These are phyloP conservation scores for Nemoura dubitans DNA, from an alignment of 2,888 invertebrate genomes.

Conservation along the genomic window DNA sequence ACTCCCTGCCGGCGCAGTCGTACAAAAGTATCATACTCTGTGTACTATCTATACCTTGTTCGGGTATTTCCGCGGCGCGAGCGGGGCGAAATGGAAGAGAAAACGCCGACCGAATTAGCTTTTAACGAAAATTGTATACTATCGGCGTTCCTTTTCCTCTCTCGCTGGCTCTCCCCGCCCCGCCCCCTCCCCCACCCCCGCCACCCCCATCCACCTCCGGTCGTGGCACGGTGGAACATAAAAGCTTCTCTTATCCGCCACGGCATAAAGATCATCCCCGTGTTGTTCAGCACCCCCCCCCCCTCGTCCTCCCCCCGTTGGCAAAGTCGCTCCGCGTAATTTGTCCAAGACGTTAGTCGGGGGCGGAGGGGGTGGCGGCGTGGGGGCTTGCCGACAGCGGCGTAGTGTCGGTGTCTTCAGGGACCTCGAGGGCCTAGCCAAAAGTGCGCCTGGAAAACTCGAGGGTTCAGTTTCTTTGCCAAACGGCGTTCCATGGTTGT, in stretches of 20 bases:
- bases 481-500: too few relatives aligned
- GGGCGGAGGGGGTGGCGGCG: slow-evolving; percentile 1
- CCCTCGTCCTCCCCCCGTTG: slow-evolving; percentile 13
- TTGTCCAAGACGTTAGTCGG: slow-evolving; percentile 44
- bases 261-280: slow-evolving; percentile 30
- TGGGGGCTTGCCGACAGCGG: neutral
- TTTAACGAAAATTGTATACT: slow-evolving; percentile 12
- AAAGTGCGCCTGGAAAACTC: too few relatives aligned
- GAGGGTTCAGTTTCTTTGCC: too few relatives aligned
- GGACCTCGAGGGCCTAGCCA: neutral
- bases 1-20: neutral
- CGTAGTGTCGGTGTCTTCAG: neutral
- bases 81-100: neutral
- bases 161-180: neutral
- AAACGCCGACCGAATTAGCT: slow-evolving; percentile 1
- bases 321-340: slow-evolving; percentile 40
- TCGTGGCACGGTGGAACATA: neutral
- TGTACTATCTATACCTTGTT: neutral
- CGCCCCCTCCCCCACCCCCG: neutral
- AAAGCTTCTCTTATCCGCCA: slow-evolving; percentile 7
- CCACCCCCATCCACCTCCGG: too few relatives aligned
- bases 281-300: neutral
- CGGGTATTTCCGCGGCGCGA: neutral
- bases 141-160: neutral
- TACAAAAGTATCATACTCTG: neutral